Evolutionary conservation across 92 coral and sea anemone genomes (phyloP), one percentile per base, ranked within the genome.

Genomic region (Heteractis magnifica): DNA sequence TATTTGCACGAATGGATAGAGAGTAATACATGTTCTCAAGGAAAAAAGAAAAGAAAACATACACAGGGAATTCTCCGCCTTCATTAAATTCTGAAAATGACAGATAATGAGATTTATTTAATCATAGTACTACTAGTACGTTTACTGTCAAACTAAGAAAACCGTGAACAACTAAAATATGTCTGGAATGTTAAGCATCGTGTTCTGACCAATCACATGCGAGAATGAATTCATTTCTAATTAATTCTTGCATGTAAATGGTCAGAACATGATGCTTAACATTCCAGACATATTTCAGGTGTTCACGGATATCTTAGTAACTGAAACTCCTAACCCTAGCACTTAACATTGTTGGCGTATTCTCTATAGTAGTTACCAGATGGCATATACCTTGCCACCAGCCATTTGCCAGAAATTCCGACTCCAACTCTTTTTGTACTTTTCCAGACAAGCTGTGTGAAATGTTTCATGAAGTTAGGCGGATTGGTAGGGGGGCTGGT

Each of bases 371-470:
- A 21, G 44, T 86, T 86, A 10, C 89, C 89, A 21, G 62, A 52
- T 7, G 89, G 89, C 20, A 80, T 81, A 51, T 86, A 86, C 52
- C 89, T 80, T 15, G 86, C 89, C 18, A 86, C 89, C 77, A 81
- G 52, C 34, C 13, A 86, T 9, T 59, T 72, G 13, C 89, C 89
- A 0, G 86, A 53, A 49, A 86, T 68, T 6, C 68, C 89, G 4
- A 81, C 89, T 7, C 89, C 89, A 18, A 86, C 51, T 55, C 58
- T 75, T 14, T 20, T 80, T 5, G 89, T 86, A 41, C 49, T 76
- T 53, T 86, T 86, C 86, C 89, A 86, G 26, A 81, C 85, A 49
- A 86, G 49, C 49, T 86, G 86, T 20, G 89, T 86, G 72, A 86
- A 86, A 49, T 86, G 89, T 76, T 77, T 82, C 52, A 86, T 48